Percentiles rank a stretch among this genome's conserved stretches.
These are phyloP conservation scores for Falco punctatus DNA, from an alignment of 2,113 vertebrate species.

Conservation along the genomic window DNA sequence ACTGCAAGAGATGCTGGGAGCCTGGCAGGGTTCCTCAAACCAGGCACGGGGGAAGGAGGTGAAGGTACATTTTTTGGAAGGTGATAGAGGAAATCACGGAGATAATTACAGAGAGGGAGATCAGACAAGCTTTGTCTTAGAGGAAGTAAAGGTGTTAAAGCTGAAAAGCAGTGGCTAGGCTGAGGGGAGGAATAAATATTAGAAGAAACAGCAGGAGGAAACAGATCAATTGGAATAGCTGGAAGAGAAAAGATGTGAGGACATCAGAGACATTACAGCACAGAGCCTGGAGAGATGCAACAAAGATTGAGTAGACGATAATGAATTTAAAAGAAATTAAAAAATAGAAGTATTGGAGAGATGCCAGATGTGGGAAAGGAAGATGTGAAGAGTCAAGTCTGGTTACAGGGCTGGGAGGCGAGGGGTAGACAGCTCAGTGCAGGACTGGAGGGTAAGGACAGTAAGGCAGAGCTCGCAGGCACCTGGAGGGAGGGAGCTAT, in stretches of 20 bases:
- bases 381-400: not conserved
- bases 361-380: not conserved
- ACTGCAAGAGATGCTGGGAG: not conserved
- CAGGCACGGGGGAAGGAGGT: not conserved
- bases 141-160: not conserved
- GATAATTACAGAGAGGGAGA: not conserved
- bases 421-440: not conserved
- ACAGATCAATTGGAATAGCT: not conserved
- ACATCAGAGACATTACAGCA: not conserved
- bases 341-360: not conserved
- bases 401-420: not conserved
- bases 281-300: not conserved
- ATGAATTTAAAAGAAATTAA: not conserved
- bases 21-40: not conserved
- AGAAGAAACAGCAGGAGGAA: not conserved
- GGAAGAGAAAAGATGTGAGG: not conserved
- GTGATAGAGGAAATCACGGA: not conserved
- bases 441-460: not conserved
- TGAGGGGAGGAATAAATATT: not conserved
- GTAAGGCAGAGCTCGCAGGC: fast-evolving
- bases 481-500: not conserved
- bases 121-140: not conserved
- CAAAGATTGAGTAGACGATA: not conserved
- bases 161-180: not conserved
- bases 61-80: not conserved